Base-by-base conservation (phyloP, 2,113 vertebrate species). In the Chrysemys picta region DNA sequence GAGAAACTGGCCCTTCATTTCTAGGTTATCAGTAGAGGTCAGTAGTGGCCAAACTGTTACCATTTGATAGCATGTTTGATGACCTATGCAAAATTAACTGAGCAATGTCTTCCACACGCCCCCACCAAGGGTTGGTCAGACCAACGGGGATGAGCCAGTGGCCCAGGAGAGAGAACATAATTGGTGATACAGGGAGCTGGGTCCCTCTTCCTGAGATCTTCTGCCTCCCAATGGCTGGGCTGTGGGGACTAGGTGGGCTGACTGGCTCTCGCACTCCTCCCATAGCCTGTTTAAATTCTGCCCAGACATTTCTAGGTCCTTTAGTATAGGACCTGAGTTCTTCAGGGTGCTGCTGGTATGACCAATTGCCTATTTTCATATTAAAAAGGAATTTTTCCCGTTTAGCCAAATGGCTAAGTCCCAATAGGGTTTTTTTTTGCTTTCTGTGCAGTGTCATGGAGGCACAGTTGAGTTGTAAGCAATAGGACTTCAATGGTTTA, bases 391-490 rank as follows among this genome's bases (percentile, higher is more conserved):
- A 35, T 82, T 24, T 4, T 81, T 89, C 78, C 49, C 78, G 83
- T 42, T 85, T 27, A 17, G 38, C 27, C 50, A 45, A 87, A 52
- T 52, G 78, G 8, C 31, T 8, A 5, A 7, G n/a, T 13, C 59
- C 89, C n/a, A 72, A 47, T 8, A 75, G 83, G 45, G 24, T 92
- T 90, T 90, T 94, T 94, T 42, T 45, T 24, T 11, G 5, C n/a
- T 25, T 78, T 78, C 12, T 21, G 5, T 78, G 42, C 42, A 17
- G 62, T 59, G 6, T 85, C 59, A 35, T 45, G 82, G n/a, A 83
- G 47, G 9, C 25, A 27, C 13, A 45, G 87, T 90, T 89, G 78
- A 6, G 2, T 35, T 82, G 29, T 53, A 50, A 94, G 49, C 16
- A 90, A 89, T 42, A 90, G 75, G 84, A 65, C 2, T 53, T 56